These are phyloP conservation scores for Teleogryllus occipitalis DNA, from an alignment of 1,140 invertebrate genomes.

Conservation along the genomic window DNA sequence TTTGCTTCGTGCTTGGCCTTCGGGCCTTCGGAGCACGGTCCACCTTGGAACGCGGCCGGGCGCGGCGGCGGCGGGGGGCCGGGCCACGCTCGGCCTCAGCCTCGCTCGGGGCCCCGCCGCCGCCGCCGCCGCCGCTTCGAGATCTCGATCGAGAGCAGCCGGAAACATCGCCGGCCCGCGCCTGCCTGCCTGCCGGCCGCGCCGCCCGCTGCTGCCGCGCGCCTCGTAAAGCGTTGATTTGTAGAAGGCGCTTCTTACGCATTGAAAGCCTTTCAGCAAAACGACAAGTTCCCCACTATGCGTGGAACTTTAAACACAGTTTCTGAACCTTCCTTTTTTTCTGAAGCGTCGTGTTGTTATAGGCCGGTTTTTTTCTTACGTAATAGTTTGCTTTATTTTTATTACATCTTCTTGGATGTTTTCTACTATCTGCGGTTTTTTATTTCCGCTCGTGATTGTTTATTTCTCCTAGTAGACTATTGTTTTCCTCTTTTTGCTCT, in stretches of 20 bases:
- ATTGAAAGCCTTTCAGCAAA: background rate
- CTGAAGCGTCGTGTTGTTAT: background rate
- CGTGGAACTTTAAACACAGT: background rate
- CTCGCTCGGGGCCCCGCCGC: background rate
- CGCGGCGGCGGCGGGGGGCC: too few species aligned
- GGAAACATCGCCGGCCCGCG: background rate
- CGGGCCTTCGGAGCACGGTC: too few species aligned
- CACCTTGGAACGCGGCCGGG: too few species aligned
- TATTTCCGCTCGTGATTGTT: background rate
- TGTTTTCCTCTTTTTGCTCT: conserved; percentile 4
- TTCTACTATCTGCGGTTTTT: background rate
- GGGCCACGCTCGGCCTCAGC: background rate
- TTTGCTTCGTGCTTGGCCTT: too few species aligned
- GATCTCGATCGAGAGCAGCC: background rate
- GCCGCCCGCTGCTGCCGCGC: too few species aligned
- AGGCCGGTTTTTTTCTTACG: background rate
- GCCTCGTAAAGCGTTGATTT: background rate
- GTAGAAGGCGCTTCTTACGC: background rate
- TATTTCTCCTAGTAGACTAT: background rate
- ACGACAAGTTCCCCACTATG: background rate
- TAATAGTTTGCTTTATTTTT: conserved; percentile 6
- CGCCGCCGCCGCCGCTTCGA: background rate
- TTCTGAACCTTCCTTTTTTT: background rate
- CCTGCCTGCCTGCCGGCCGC: too few species aligned
- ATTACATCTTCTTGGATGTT: background rate